Percentiles rank a stretch among this genome's conserved stretches.
Evolutionary conservation across 2,113 vertebrate genomes (phyloP).

Genomic region (Nicator chloris): DNA sequence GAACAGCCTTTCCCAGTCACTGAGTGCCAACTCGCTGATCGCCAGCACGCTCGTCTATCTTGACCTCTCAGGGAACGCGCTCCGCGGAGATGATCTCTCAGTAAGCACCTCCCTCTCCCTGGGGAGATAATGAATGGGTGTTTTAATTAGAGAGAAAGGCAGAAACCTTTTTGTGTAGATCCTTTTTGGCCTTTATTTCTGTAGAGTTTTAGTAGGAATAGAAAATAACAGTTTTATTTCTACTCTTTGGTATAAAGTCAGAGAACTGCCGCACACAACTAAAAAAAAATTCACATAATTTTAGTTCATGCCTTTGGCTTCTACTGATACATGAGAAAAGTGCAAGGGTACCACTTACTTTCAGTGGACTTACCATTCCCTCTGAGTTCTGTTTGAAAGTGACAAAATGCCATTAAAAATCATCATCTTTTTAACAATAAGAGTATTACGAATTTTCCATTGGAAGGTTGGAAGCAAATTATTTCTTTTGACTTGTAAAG

Average conservation of each 20-base stretch:
- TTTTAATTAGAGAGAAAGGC: neutral
- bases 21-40: slow-evolving; percentile 82
- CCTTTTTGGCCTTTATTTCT: neutral
- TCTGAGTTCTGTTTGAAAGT: neutral
- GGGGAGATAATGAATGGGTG: neutral
- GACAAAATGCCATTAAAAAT: neutral
- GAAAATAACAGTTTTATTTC: neutral
- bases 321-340: neutral
- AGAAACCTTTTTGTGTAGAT: neutral
- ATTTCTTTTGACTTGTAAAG: neutral
- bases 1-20: slow-evolving; percentile 88
- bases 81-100: slow-evolving; percentile 88
- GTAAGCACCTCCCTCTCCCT: slow-evolving; percentile 59
- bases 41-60: slow-evolving; percentile 80
- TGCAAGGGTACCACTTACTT: neutral
- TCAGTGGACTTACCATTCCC: neutral
- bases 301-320: neutral
- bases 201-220: neutral
- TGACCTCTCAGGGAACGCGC: slow-evolving; percentile 89
- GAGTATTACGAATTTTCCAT: neutral
- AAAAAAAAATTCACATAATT: neutral
- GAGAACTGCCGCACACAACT: neutral
- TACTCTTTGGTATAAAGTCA: neutral
- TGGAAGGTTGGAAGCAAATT: neutral
- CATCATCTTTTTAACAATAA: neutral